These are phyloP conservation scores for Muscina levida DNA, from an alignment of 2,888 invertebrate species.

Conservation along the genomic window DNA sequence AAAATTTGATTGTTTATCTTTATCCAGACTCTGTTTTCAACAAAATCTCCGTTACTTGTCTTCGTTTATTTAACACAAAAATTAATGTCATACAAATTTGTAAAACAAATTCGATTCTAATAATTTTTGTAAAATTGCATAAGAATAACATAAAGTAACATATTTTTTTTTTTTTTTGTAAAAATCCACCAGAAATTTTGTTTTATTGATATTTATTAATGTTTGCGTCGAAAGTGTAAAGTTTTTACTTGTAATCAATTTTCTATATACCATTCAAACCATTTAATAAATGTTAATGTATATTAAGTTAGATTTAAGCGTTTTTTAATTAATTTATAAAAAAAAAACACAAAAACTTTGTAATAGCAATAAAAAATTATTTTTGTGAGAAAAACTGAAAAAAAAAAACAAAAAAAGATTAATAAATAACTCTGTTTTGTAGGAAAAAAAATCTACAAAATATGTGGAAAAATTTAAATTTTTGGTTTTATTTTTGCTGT, in stretches of 20 bases:
- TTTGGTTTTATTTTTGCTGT: constrained; percentile 10
- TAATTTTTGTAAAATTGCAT: background rate
- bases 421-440: constrained; percentile 2
- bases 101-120: background rate
- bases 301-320: constrained; percentile 46
- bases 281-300: constrained; percentile 37
- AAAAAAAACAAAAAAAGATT: constrained; percentile 23
- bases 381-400: constrained; percentile 31
- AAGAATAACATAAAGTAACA: background rate
- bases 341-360: constrained; percentile 26
- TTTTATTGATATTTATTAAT: constrained; percentile 18
- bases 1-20: constrained; percentile 5
- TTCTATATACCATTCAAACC: constrained; percentile 32
- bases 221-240: constrained; percentile 10
- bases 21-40: background rate
- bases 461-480: constrained; percentile 13
- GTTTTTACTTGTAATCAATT: background rate
- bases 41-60: background rate
- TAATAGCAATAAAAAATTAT: constrained; percentile 36
- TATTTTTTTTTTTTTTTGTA: too few species aligned
- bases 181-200: background rate
- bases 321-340: constrained; percentile 57
- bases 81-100: constrained; percentile 1
- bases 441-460: constrained; percentile 21
- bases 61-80: background rate